Evolutionary conservation across 2,113 vertebrate genomes (phyloP), one percentile per base, ranked within the genome.

Genomic region (Chauna torquata): DNA sequence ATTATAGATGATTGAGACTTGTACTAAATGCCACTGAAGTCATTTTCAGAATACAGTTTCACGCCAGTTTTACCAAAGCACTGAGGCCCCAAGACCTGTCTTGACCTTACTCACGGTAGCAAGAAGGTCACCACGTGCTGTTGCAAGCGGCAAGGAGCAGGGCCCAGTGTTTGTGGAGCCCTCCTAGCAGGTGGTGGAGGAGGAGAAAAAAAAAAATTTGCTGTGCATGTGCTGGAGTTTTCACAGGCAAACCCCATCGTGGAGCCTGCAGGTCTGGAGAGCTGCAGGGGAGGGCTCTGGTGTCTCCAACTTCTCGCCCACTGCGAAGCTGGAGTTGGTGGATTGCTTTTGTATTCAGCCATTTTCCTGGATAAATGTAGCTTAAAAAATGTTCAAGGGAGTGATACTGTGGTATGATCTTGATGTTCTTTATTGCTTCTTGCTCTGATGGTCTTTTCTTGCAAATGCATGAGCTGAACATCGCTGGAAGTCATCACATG

Each of bases 141-240:
- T 2, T 7, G 65, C 7, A 18, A 18, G 18, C 3, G 28, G 36
- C 45, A 10, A 47, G n/a, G 28, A 55, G 71, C 40, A 2, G 16
- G 32, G 12, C 32, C 30, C 65, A 12, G 10, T 12, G 54, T n/a
- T 16, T 12, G 18, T 61, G 16, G 9, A 9, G 1, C 40, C 3
- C 34, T 7, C 55, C 57, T 19, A 3, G 2, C 44, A 6, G 34
- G 1, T 5, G 1, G 0, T 1, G 5, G 38, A 54, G 71, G 16
- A 15, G 57, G 28, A n/a, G 61, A 23, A 38, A 24, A 32, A 13
- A n/a, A n/a, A n/a, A n/a, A n/a, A n/a, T n/a, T n/a, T n/a, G n/a
- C n/a, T n/a, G n/a, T n/a, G 52, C 25, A 54, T 11, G 8, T 23
- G 49, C 40, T 6, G 50, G 62, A 40, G 50, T 23, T 32, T 13